Base-by-base conservation (phyloP, 2,888 invertebrate species). In the Furcula furcula region DNA sequence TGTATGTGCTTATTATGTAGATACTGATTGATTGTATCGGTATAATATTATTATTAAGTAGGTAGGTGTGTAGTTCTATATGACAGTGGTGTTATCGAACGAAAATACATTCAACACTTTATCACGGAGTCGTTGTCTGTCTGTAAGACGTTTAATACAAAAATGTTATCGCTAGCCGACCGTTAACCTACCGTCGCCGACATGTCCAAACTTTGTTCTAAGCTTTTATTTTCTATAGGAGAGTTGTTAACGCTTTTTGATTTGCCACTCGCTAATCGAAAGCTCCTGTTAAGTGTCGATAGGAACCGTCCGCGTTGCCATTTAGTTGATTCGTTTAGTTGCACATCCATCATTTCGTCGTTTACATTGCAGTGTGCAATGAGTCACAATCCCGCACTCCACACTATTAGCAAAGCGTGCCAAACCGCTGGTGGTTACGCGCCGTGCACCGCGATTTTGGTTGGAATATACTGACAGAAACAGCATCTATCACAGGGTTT, bases 301-400 rank as follows among this genome's bases (percentile, higher is more conserved):
- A 89, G 73, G 71, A 89, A 85, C 40, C 88, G 85, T 52, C 84
- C 84, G 44, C 83, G 78, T 63, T 80, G 78, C 84, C 83, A 82
- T 74, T 84, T 86, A 68, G 58, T 72, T 44, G 82, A 69, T 59
- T 82, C 82, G 61, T 65, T 74, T 49, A 72, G 56, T 68, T 77
- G 77, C 68, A 80, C 77, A 70, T 85, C 83, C 84, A 83, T 86
- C 71, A 74, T 82, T 60, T 70, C 71, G n/a, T n/a, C n/a, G 76
- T 65, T 81, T 67, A 78, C 84, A 84, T 83, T 67, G 75, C 81
- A 73, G 60, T 60, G 60, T 52, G 63, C 60, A 62, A 65, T 84
- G 84, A 85, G 64, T 85, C 85, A 84, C 66, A 54, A 60, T 58
- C 67, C 54, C 73, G 55, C 73, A 66, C 65, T 68, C 68, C 55